Conservation (phyloP, 92 coral and sea anemone genomes). For the Bergia puertoricense region DNA sequence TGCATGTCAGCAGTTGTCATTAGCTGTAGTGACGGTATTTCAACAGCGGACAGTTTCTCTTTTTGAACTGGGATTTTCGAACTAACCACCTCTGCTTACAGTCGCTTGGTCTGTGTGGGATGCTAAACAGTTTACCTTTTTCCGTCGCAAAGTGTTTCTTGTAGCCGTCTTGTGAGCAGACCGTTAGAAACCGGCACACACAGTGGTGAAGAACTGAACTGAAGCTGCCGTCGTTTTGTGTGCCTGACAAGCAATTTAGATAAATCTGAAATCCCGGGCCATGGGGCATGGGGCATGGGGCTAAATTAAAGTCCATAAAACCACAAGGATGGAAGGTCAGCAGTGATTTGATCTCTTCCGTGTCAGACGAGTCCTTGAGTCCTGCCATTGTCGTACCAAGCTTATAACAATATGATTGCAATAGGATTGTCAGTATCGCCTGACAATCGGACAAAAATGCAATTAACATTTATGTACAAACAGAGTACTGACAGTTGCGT, state of each 20-base stretch:
- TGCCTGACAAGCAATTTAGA: not conserved
- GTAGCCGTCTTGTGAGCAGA: not conserved
- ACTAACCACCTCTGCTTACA: no score
- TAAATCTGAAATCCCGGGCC: no score
- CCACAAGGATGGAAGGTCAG: not conserved
- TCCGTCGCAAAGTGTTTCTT: not conserved
- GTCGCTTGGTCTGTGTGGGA: not conserved
- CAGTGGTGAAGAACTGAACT: not conserved
- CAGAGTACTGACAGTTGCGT: no score
- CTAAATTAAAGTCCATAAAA: no score
- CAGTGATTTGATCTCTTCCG: not conserved
- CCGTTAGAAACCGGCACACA: not conserved
- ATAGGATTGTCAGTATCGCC: not conserved
- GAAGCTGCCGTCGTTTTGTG: not conserved
- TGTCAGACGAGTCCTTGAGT: not conserved
- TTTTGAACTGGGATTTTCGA: not conserved
- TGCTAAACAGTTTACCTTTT: not conserved
- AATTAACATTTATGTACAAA: no score
- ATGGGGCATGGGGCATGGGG: not conserved
- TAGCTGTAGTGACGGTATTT: not conserved
- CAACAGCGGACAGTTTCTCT: not conserved
- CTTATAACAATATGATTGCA: not conserved
- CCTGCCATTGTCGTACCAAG: not conserved
- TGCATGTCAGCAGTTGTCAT: not conserved
- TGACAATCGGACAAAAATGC: not conserved